Evolutionary conservation across 2,888 invertebrate genomes (phyloP).

Genomic region (Neoaliturus tenellus): DNA sequence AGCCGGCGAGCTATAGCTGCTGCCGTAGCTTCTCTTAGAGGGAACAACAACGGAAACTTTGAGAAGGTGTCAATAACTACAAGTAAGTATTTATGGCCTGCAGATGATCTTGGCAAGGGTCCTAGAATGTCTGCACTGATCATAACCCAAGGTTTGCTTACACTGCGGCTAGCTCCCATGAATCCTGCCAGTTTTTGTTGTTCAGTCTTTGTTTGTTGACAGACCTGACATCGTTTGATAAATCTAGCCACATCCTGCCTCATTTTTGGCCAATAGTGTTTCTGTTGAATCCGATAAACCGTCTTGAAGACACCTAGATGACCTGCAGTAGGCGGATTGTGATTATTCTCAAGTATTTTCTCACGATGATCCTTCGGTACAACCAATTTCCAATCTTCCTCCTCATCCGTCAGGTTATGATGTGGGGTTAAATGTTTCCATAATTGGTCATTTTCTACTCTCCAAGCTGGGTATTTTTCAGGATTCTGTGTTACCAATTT

Average conservation of each 20-base stretch:
- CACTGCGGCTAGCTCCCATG: background rate
- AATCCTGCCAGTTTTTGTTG: background rate
- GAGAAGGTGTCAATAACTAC: slow-evolving; percentile 68
- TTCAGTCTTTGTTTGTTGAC: background rate
- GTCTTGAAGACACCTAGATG: background rate
- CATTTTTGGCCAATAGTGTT: background rate
- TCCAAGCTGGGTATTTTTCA: background rate
- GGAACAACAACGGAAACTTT: slow-evolving; percentile 63
- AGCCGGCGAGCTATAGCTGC: background rate
- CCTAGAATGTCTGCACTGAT: slow-evolving; percentile 67
- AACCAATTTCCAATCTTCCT: background rate
- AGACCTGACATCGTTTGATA: background rate
- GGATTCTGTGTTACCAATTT: background rate
- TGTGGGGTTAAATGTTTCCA: background rate
- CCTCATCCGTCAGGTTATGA: background rate
- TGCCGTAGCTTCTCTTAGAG: slow-evolving; percentile 64
- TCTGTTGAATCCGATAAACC: background rate
- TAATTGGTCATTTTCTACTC: background rate
- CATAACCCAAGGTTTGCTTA: background rate
- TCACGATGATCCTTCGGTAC: background rate
- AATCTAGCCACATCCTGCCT: background rate
- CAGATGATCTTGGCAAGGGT: slow-evolving; percentile 66
- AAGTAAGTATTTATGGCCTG: slow-evolving; percentile 64
- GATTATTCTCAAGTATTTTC: background rate
- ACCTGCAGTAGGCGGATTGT: background rate